Base-by-base conservation (phyloP, 2,113 vertebrate species). In the Tricholaema leucomelas region DNA sequence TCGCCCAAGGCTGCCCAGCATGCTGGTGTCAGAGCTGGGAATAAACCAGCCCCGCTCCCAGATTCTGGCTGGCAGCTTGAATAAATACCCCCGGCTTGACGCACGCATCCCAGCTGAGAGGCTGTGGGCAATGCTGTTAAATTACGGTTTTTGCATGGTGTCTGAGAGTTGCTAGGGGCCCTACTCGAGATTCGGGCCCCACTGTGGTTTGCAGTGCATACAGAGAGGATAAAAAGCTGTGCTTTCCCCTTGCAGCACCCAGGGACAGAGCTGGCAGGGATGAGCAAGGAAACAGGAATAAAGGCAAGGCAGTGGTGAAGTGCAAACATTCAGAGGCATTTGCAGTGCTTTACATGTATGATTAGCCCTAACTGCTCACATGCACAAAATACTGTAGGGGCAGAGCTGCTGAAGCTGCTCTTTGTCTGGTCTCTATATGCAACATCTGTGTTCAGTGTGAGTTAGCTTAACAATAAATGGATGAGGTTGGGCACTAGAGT, bases 131-230 rank as follows among this genome's bases (percentile, higher is more conserved):
- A 35, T 44, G 50, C 42, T 9, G 33, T 35, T 76, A 59, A 69
- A 92, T 81, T 24, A 70, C 1, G 5, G n/a, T 76, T 75, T 75
- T 87, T 85, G 42, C 0, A 0, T 63, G 75, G 42, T 48, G 8
- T 9, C 46, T 2, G 6, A 52, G 59, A 10, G 4, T 44, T 71
- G 42, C 88, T 64, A 31, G 38, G 42, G 71, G 42, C 55, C 23
- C 42, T 87, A 25, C 82, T 69, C 50, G 46, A 69, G 63, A 76
- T 78, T 78, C 74, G 2, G 5, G 67, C 52, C 59, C 56, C n/a
- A 10, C 27, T 67, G 67, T 0, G 0, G 50, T 46, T 79, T 52
- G 63, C 56, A 31, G 38, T 2, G 30, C 2, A 0, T 30, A 16
- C 15, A n/a, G 11, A 28, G 56, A 63, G 28, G 64, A 73, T 46